A percentile compares a stretch with the other conserved stretches of the same genome.
phyloP scores from a whole-genome alignment of 2,797 vertebrate genomes.

The Pogonophryne albipinna region DNA sequence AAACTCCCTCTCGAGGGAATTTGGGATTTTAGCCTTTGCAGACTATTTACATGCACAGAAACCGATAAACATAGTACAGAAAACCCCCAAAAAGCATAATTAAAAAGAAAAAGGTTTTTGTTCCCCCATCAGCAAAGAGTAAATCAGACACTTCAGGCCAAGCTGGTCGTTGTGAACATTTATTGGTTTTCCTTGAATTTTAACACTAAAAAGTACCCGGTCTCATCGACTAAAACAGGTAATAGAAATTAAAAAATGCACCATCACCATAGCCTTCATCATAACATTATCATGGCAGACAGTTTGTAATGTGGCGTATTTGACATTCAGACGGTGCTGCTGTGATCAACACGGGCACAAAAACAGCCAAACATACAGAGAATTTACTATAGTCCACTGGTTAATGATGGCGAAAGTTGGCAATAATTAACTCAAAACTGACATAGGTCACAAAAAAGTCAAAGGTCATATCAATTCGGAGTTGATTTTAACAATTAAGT shows the following conservation, averaged over 20 bases:
- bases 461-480: constrained; percentile 26
- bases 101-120: too few relatives aligned
- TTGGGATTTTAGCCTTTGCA: too few relatives aligned
- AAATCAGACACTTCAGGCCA: not conserved
- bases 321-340: constrained; percentile 51
- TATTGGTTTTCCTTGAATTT: constrained; percentile 68
- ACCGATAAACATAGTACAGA: too few relatives aligned
- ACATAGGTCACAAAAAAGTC: constrained; percentile 31
- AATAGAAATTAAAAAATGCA: constrained; percentile 24
- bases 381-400: not conserved
- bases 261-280: constrained; percentile 47
- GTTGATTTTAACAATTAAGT: constrained; percentile 7
- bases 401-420: not conserved
- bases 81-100: too few relatives aligned
- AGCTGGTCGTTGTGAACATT: constrained; percentile 59
- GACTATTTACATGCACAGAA: too few relatives aligned
- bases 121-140: too few relatives aligned
- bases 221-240: constrained; percentile 57
- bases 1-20: too few relatives aligned
- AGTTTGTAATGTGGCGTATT: not conserved
- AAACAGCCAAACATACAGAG: constrained; percentile 21
- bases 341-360: constrained; percentile 43
- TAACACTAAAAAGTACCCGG: constrained; percentile 68
- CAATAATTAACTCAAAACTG: constrained; percentile 35
- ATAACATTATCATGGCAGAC: constrained; percentile 37